Conservation (phyloP, 1,140 invertebrate genomes). For the Euwallacea similis region DNA sequence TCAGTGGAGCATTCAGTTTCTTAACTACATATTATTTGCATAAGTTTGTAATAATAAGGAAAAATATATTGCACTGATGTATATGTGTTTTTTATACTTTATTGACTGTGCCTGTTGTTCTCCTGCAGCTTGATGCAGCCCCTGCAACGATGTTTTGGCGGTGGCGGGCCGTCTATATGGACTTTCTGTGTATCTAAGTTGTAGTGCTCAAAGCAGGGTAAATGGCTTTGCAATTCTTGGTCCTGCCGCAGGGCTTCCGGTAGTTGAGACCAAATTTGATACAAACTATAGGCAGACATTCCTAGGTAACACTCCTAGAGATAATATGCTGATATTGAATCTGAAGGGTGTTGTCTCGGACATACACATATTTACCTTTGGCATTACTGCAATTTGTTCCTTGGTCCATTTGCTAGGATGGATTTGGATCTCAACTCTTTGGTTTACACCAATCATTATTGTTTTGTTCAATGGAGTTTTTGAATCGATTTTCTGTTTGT, state of each 20-base stretch:
- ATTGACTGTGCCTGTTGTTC: not conserved
- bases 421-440: no score
- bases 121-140: not conserved
- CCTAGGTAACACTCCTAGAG: not conserved
- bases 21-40: not conserved
- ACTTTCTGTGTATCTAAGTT: slow-evolving; percentile 7
- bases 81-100: slow-evolving; percentile 1
- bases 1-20: not conserved
- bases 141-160: slow-evolving; percentile 17
- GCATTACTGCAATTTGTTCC: no score
- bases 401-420: no score
- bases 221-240: slow-evolving; percentile 19
- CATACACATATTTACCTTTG: no score
- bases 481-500: no score
- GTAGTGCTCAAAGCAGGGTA: slow-evolving; percentile 32
- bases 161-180: slow-evolving; percentile 34
- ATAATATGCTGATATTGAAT: not conserved
- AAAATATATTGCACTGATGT: not conserved
- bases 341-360: no score
- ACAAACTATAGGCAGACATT: not conserved
- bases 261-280: slow-evolving; percentile 13
- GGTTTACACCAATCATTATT: no score
- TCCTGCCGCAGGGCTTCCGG: slow-evolving; percentile 8
- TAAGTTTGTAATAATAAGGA: not conserved
- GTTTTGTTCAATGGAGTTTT: no score